These are phyloP conservation scores for Mamestra brassicae DNA, from an alignment of 2,888 invertebrate species.

Conservation along the genomic window DNA sequence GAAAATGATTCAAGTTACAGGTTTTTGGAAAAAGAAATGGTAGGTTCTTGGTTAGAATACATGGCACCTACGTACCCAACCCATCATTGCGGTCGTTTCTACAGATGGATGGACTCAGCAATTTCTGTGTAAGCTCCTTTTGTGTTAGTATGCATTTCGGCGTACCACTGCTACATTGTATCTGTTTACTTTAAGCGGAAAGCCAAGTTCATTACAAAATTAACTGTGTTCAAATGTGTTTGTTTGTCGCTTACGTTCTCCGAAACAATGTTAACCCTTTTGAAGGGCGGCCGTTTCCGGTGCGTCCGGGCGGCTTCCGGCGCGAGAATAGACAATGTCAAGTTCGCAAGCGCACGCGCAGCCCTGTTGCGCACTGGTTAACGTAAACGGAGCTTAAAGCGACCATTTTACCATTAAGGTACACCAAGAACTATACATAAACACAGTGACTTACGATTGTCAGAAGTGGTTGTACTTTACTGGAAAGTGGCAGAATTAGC, in stretches of 20 bases:
- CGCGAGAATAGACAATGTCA: slow-evolving; percentile 85
- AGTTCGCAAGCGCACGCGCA: slow-evolving; percentile 80
- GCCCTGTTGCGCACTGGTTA: slow-evolving; percentile 49
- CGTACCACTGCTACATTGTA: slow-evolving; percentile 57
- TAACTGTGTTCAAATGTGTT: slow-evolving; percentile 70
- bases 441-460: neutral
- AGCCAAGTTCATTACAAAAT: slow-evolving; percentile 69
- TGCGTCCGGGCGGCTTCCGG: slow-evolving; percentile 76
- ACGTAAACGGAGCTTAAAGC: slow-evolving; percentile 36
- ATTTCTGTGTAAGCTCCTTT: slow-evolving; percentile 19
- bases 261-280: slow-evolving; percentile 86
- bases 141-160: slow-evolving; percentile 18
- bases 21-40: no score
- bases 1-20: no score
- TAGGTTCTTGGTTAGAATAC: neutral
- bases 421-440: neutral
- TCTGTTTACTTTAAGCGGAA: slow-evolving; percentile 68
- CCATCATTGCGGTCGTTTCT: neutral
- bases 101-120: neutral
- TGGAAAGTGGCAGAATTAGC: no score
- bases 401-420: neutral
- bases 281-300: slow-evolving; percentile 77
- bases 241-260: slow-evolving; percentile 75
- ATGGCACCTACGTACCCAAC: neutral
- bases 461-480: neutral